Base-by-base conservation (phyloP, 2,888 invertebrate species). In the Autographa pulchrina region DNA sequence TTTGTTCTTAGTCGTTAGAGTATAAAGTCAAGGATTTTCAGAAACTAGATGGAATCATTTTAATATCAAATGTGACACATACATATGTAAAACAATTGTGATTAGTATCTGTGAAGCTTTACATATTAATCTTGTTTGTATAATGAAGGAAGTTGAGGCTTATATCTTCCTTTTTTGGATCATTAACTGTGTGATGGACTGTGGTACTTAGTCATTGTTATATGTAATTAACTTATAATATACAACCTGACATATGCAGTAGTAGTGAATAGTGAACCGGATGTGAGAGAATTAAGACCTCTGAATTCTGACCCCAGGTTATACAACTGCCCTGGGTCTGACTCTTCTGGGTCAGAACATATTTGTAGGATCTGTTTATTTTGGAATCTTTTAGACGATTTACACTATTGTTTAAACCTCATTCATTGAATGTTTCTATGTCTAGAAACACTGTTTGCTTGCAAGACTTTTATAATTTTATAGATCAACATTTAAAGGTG, bases 111-210 rank as follows among this genome's bases (percentile, higher is more conserved):
- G 54, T 64, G 59, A 68, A 52, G 13, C 59, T 68, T 65, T 7
- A 0, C 14, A 60, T 62, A 43, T 69, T 69, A 66, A 65, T 68
- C 62, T 78, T 35, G 35, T 54, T 31, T 25, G 63, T 52, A 63
- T 70, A 66, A 62, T 68, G 8, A 32, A 79, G 78, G 78, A 81
- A 81, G 78, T 78, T 61, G 31, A 9, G 56, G 16, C 18, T 25
- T 54, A 16, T 25, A 8, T 25, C 4, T 25, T 13, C 25, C 5
- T 20, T 20, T 56, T 25, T 56, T 25, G 20, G 20, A 20, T 56
- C 11, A 25, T 56, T 56, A 20, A 9, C 20, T 56, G 3, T 48
- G 5, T n/a, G 48, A 48, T 48, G 48, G 5, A 48, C 48, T 48
- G 8, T 16, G 54, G 13, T 56, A 14, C 11, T 56, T 13, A 11